Evolutionary conservation across 2,888 invertebrate genomes (phyloP).

Genomic region (Pollenia labialis): DNA sequence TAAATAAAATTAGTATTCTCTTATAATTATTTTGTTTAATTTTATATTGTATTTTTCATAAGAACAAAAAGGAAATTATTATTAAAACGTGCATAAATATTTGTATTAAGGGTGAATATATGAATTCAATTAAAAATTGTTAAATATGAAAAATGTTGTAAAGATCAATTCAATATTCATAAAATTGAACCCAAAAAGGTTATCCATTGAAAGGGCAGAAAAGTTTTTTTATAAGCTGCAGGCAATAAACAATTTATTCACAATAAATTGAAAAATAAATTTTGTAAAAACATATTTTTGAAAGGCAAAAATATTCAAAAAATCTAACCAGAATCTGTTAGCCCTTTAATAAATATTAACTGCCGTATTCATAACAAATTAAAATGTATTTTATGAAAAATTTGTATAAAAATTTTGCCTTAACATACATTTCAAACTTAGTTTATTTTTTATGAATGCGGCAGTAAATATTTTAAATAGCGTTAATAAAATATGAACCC

Average conservation of each 20-base stretch:
- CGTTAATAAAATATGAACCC: no score
- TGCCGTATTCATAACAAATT: no score
- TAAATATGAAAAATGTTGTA: slow-evolving; percentile 6
- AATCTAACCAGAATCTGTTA: background rate
- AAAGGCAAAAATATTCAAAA: background rate
- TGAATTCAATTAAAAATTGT: slow-evolving; percentile 8
- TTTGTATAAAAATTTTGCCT: no score
- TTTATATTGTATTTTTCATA: slow-evolving; percentile 13
- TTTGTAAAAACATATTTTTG: background rate
- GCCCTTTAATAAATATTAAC: no score
- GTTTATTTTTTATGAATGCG: no score
- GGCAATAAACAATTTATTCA: background rate
- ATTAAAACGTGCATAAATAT: slow-evolving; percentile 16
- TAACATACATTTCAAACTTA: no score
- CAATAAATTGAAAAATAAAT: background rate
- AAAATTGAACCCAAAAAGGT: background rate
- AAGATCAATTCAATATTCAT: background rate
- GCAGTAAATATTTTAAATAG: no score
- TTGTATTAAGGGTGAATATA: slow-evolving; percentile 6
- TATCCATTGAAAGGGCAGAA: background rate
- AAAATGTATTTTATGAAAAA: no score
- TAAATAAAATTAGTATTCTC: slow-evolving; percentile 47
- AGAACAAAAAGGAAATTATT: slow-evolving; percentile 17
- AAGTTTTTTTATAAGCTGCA: no score
- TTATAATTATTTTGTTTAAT: slow-evolving; percentile 47